Evolutionary conservation across 2,797 vertebrate genomes (phyloP), one percentile per base, ranked within the genome.

Genomic region (Anniella stebbinsi): DNA sequence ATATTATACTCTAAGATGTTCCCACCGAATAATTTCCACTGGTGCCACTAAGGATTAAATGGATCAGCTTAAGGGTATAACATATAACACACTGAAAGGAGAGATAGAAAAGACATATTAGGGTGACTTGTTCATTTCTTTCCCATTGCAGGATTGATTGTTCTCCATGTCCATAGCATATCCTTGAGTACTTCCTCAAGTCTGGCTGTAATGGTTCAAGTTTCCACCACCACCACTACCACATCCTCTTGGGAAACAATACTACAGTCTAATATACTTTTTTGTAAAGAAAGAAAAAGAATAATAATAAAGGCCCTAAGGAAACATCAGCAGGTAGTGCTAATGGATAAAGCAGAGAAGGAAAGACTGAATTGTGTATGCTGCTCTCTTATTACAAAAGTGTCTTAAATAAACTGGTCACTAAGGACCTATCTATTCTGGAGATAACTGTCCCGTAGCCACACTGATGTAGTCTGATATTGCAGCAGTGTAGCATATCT

Each of bases 81-180:
- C 13, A n/a, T 66, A 69, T 54, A 25, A 23, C 38, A 69, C 4
- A 82, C 45, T 77, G 48, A 89, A 87, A 78, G 84, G 80, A 80
- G 66, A 87, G 66, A 77, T 12, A 76, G 83, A 86, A 70, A 89
- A 89, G 80, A 78, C 66, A 9, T 51, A 89, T 84, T 86, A 89
- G 63, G 38, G 38, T 60, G 70, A 72, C 33, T 87, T 78, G 38
- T 54, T 89, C 80, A 87, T 77, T 72, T 84, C 51, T 87, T 54
- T 84, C 38, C 38, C 18, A 73, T 25, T 77, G 80, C 73, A 80
- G 86, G 41, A 88, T 72, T 84, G 80, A 88, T 84, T 28, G 51
- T 83, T 83, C 67, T 83, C 51, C 57, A 82, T 36, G 18, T 83
- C 51, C 57, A 82, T 36, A 25, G 83, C 38, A 83, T 83, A 69